A percentile compares a stretch with the other conserved stretches of the same genome.
Conservation (phyloP, 1,140 invertebrate species). For the Stegodyphus dumicola region DNA sequence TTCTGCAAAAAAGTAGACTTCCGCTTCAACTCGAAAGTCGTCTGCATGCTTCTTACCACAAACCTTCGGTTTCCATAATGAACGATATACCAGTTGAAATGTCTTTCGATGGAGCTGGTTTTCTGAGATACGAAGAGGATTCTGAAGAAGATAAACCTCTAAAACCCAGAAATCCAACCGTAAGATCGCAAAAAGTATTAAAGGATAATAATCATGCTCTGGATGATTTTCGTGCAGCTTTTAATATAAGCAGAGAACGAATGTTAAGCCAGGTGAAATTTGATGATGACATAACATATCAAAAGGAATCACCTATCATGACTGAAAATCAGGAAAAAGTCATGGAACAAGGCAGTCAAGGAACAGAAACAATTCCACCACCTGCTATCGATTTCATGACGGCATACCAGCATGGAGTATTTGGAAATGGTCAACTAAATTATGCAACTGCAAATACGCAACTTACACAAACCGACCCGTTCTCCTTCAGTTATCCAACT, state of each 20-base stretch:
- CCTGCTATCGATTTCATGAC: slow-evolving; percentile 18
- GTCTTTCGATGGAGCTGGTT: slow-evolving; percentile 49
- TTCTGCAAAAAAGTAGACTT: background rate
- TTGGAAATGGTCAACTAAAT: background rate
- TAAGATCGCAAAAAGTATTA: background rate
- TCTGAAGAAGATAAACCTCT: slow-evolving; percentile 4
- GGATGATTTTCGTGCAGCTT: slow-evolving; percentile 32
- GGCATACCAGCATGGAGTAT: slow-evolving; percentile 21
- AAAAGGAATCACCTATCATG: background rate
- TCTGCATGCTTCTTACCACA: slow-evolving; percentile 31
- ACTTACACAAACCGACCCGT: slow-evolving; percentile 9
- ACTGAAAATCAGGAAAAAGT: background rate
- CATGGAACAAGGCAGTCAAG: slow-evolving; percentile 21
- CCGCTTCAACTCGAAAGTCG: background rate
- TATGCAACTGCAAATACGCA: background rate
- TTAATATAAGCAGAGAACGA: slow-evolving; percentile 18
- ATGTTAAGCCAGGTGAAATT: background rate
- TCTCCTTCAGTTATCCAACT: slow-evolving; percentile 21
- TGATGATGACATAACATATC: slow-evolving; percentile 37
- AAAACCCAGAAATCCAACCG: background rate
- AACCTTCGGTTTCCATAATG: slow-evolving; percentile 47
- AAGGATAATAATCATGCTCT: slow-evolving; percentile 14
- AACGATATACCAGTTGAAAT: slow-evolving; percentile 52
- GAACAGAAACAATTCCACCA: slow-evolving; percentile 36
- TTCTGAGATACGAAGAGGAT: slow-evolving; percentile 50